Percentiles rank a stretch among this genome's conserved stretches.
phyloP scores from a whole-genome alignment of 2,113 vertebrate genomes.

The Galbula dea region DNA sequence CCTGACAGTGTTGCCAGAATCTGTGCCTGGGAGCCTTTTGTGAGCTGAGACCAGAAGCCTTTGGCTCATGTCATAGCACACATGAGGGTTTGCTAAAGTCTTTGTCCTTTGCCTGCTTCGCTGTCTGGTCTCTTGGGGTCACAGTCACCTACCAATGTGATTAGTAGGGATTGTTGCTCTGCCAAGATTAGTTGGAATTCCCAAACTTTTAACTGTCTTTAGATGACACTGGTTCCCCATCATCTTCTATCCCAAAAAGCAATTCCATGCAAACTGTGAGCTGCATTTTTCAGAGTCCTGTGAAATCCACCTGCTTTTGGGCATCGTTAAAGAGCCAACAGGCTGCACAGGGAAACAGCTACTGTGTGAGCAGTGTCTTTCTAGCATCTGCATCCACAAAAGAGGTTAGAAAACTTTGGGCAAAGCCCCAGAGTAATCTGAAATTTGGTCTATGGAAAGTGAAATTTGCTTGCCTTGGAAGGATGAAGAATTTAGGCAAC shows the following conservation, averaged over 20 bases:
- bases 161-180: not conserved
- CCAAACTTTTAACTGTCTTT: not conserved
- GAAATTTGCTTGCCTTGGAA: constrained; percentile 31
- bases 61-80: not conserved
- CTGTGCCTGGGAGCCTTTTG: not conserved
- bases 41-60: not conserved
- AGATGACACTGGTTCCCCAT: not conserved
- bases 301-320: not conserved
- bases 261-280: not conserved
- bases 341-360: not conserved
- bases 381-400: not conserved
- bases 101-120: not conserved
- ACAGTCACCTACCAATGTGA: not conserved
- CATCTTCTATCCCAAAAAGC: not conserved
- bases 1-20: not conserved
- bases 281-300: not conserved
- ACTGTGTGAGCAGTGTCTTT: not conserved
- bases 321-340: not conserved
- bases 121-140: not conserved
- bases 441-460: constrained; percentile 6
- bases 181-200: not conserved
- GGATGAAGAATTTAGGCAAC: not conserved
- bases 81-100: not conserved
- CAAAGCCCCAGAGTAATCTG: constrained; percentile 8
- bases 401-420: not conserved